Evolutionary conservation across 2,888 invertebrate genomes (phyloP).

Genomic region (Scaptomyza flava): DNA sequence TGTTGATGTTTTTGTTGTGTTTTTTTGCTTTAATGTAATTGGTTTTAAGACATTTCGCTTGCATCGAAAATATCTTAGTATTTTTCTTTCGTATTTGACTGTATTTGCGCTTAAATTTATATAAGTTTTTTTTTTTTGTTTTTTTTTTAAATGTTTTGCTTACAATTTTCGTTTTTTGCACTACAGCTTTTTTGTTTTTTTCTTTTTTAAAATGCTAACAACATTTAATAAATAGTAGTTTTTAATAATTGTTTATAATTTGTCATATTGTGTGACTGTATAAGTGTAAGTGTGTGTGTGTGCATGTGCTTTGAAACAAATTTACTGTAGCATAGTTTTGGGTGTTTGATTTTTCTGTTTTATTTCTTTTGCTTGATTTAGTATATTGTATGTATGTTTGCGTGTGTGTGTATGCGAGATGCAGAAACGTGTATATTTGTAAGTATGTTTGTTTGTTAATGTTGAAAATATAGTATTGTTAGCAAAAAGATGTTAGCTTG

Average conservation of each 20-base stretch:
- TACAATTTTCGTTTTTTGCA: slow-evolving; percentile 71
- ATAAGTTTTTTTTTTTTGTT: slow-evolving; percentile 54
- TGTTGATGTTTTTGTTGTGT: slow-evolving; percentile 61
- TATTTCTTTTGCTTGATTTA: slow-evolving; percentile 67
- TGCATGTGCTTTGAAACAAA: slow-evolving; percentile 43
- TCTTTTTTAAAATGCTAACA: slow-evolving; percentile 76
- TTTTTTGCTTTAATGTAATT: slow-evolving; percentile 55
- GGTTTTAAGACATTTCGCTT: slow-evolving; percentile 47
- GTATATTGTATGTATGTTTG: slow-evolving; percentile 43
- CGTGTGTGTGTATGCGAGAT: slow-evolving; percentile 65
- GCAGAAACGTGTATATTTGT: slow-evolving; percentile 69
- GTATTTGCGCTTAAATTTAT: slow-evolving; percentile 73
- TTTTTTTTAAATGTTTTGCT: slow-evolving; percentile 41
- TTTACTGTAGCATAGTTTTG: slow-evolving; percentile 57
- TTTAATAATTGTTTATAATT: slow-evolving; percentile 69
- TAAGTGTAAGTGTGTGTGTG: slow-evolving; percentile 31
- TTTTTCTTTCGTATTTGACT: slow-evolving; percentile 40
- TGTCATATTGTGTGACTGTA: slow-evolving; percentile 55
- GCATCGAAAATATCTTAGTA: slow-evolving; percentile 52
- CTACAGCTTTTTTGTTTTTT: slow-evolving; percentile 63
- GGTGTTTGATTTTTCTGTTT: slow-evolving; percentile 26
- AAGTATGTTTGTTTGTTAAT: slow-evolving; percentile 42
- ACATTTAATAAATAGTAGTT: slow-evolving; percentile 81
- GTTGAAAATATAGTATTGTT: slow-evolving; percentile 61
- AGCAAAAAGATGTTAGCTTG: slow-evolving; percentile 63